Percentiles rank a stretch among this genome's conserved stretches.
These are phyloP conservation scores for Schizopygopsis malacanthus DNA, from an alignment of 2,797 vertebrate genomes.

Conservation along the genomic window DNA sequence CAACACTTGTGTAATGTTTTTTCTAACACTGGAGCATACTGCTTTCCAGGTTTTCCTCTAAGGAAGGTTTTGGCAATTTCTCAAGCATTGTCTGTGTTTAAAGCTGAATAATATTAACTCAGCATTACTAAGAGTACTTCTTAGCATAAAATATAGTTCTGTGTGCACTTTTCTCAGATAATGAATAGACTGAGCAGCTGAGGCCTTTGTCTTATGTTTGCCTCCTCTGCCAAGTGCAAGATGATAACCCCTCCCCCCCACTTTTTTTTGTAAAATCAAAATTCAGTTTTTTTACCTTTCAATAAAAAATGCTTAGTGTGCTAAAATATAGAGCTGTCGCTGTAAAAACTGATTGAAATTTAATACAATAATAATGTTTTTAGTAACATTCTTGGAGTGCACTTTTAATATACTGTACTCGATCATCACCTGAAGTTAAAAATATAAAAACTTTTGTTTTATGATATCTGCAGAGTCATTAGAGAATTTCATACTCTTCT, in stretches of 20 bases:
- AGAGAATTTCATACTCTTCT: neutral
- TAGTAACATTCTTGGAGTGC: neutral
- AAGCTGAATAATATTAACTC: slow-evolving; percentile 36
- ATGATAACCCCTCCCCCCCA: neutral
- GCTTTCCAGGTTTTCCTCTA: neutral
- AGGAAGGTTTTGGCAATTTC: slow-evolving; percentile 37
- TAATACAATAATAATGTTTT: neutral
- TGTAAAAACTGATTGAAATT: neutral
- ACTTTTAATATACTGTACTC: neutral
- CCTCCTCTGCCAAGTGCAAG: slow-evolving; percentile 27
- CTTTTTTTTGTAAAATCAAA: slow-evolving; percentile 23
- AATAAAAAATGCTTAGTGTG: slow-evolving; percentile 6
- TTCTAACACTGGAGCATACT: neutral
- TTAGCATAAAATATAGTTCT: slow-evolving; percentile 38
- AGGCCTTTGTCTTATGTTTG: slow-evolving; percentile 27
- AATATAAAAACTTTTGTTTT: neutral
- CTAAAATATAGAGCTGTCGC: neutral
- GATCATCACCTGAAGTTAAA: neutral
- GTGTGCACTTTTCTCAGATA: slow-evolving; percentile 44
- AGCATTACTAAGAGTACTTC: slow-evolving; percentile 33
- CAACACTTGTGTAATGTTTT: neutral
- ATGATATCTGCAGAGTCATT: neutral
- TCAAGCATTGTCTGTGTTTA: slow-evolving; percentile 47
- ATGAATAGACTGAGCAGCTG: slow-evolving; percentile 38
- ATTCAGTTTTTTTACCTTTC: slow-evolving; percentile 12